These are phyloP conservation scores for Allygus modestus DNA, from an alignment of 2,888 invertebrate species.

Conservation along the genomic window DNA sequence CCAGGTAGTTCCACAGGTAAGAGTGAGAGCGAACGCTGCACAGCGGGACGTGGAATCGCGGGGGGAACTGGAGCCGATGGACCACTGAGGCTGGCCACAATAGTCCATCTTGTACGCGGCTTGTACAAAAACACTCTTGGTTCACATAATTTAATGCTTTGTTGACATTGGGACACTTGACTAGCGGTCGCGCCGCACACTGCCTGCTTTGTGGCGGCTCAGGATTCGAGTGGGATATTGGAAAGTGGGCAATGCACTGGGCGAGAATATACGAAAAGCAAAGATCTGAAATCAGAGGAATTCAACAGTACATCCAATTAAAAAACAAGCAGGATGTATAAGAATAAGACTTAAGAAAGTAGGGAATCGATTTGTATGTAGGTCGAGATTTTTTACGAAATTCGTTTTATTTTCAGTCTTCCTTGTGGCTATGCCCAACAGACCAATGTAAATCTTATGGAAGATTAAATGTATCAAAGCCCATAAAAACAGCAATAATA, in stretches of 20 bases:
- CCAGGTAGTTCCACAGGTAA: slow-evolving; percentile 62
- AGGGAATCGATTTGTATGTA: no score
- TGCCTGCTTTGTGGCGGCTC: background rate
- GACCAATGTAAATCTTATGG: no score
- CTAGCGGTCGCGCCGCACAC: background rate
- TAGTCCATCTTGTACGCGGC: slow-evolving; percentile 13
- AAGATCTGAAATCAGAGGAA: no score
- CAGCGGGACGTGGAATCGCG: slow-evolving; percentile 53
- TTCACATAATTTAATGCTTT: slow-evolving; percentile 54
- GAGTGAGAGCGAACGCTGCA: slow-evolving; percentile 58
- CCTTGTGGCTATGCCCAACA: no score
- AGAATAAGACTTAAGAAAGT: no score
- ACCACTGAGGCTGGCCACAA: slow-evolving; percentile 34
- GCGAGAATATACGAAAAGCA: background rate
- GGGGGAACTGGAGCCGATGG: slow-evolving; percentile 58
- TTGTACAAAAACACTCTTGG: slow-evolving; percentile 46
- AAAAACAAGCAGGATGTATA: no score
- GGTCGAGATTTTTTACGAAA: no score
- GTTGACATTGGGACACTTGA: slow-evolving; percentile 53
- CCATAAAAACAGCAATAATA: no score
- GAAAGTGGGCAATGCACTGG: background rate
- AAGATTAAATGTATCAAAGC: no score
- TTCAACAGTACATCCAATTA: background rate
- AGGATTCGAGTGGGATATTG: background rate
- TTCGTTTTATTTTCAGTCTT: no score